A percentile compares a stretch with the other conserved stretches of the same genome.
Conservation (phyloP, 1,140 invertebrate species). For the Polypedilum vanderplanki region DNA sequence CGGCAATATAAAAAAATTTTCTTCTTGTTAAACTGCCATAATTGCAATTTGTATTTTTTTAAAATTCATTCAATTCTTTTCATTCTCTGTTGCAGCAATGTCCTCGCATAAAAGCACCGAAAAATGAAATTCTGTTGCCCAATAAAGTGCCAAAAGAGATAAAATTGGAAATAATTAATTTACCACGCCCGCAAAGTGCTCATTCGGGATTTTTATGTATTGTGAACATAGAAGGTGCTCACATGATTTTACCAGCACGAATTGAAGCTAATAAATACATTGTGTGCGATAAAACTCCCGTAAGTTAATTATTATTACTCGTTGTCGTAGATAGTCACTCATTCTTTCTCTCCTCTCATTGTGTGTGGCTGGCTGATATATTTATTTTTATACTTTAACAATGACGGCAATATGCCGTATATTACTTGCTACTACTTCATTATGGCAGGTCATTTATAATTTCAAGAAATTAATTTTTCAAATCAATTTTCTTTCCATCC, state of each 20-base stretch:
- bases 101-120: constrained; percentile 64
- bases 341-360: no score
- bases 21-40: no score
- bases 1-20: no score
- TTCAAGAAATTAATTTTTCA: constrained; percentile 27
- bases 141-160: constrained; percentile 86
- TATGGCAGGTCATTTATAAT: constrained; percentile 27
- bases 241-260: constrained; percentile 77
- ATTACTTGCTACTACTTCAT: constrained; percentile 11
- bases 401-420: neutral
- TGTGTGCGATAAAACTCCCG: constrained; percentile 81
- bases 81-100: constrained; percentile 70
- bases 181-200: constrained; percentile 76
- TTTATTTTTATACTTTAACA: constrained; percentile 25
- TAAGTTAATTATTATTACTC: constrained; percentile 39
- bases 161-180: constrained; percentile 78
- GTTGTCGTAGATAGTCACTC: no score
- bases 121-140: constrained; percentile 66
- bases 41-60: constrained; percentile 30
- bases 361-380: neutral
- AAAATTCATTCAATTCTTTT: constrained; percentile 44
- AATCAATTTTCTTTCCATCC: neutral
- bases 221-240: constrained; percentile 82
- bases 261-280: constrained; percentile 75
- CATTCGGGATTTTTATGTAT: constrained; percentile 86